Conservation (phyloP, 2,797 vertebrate species). For the Galagoides demidoff region DNA sequence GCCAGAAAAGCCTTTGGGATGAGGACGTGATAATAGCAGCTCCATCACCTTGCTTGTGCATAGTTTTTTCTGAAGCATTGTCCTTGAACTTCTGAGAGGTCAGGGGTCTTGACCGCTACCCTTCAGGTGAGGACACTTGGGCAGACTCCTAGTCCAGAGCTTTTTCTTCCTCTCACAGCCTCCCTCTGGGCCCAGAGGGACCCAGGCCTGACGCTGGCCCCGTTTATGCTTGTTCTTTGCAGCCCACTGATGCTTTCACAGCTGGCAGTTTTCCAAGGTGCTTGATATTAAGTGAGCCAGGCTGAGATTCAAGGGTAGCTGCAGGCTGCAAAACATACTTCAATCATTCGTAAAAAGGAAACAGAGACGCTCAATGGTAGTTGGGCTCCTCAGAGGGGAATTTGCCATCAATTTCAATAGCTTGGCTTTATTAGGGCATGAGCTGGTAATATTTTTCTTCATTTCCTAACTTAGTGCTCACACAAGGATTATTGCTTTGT, state of each 20-base stretch:
- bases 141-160: not conserved
- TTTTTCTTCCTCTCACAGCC: not conserved
- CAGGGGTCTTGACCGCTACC: not conserved
- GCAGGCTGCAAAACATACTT: not conserved
- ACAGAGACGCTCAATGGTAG: constrained; percentile 22
- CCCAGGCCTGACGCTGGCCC: not conserved
- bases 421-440: constrained; percentile 5
- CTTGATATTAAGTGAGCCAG: not conserved
- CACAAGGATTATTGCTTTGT: not conserved
- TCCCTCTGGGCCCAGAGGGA: not conserved
- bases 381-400: constrained; percentile 34
- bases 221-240: not conserved
- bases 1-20: not conserved
- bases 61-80: not conserved
- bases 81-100: not conserved
- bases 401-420: not conserved
- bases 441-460: constrained; percentile 57
- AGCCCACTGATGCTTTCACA: not conserved
- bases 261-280: not conserved
- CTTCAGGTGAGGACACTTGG: not conserved
- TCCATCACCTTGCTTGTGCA: rapidly evolving
- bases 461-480: constrained; percentile 16
- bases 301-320: not conserved
- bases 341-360: not conserved
- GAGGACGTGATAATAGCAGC: rapidly evolving